Percentiles rank a stretch among this genome's conserved stretches.
These are phyloP conservation scores for Zeugodacus cucurbitae DNA, from an alignment of 1,140 invertebrate genomes.

Conservation along the genomic window DNA sequence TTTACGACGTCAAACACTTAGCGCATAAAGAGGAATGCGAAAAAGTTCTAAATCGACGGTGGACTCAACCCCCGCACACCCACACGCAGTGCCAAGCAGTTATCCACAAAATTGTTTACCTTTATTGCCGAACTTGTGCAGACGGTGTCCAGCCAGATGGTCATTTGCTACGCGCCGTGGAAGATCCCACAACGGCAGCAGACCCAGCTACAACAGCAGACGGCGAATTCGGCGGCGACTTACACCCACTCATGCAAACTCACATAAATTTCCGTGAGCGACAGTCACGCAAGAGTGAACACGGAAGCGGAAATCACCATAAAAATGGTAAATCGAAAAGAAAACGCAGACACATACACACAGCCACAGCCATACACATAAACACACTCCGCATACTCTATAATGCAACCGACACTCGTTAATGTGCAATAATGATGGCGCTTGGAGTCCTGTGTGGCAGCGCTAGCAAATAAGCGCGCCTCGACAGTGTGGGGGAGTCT, in stretches of 20 bases:
- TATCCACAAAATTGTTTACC: background rate
- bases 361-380: background rate
- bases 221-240: background rate
- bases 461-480: background rate
- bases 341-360: background rate
- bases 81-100: background rate
- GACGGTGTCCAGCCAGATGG: background rate
- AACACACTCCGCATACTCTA: background rate
- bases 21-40: background rate
- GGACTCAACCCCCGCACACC: background rate
- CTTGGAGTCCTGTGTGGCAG: background rate
- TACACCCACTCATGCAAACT: background rate
- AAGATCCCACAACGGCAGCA: background rate
- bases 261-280: background rate
- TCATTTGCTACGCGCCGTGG: background rate
- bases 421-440: constrained; percentile 1
- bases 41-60: background rate
- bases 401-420: background rate
- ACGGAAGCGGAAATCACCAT: constrained; percentile 12
- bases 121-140: background rate
- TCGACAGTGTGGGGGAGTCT: background rate
- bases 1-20: background rate
- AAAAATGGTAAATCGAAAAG: background rate
- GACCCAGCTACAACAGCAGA: background rate
- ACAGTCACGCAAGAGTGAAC: background rate